Conservation (phyloP, 2,888 invertebrate genomes). For the Chrysina gloriosa region DNA sequence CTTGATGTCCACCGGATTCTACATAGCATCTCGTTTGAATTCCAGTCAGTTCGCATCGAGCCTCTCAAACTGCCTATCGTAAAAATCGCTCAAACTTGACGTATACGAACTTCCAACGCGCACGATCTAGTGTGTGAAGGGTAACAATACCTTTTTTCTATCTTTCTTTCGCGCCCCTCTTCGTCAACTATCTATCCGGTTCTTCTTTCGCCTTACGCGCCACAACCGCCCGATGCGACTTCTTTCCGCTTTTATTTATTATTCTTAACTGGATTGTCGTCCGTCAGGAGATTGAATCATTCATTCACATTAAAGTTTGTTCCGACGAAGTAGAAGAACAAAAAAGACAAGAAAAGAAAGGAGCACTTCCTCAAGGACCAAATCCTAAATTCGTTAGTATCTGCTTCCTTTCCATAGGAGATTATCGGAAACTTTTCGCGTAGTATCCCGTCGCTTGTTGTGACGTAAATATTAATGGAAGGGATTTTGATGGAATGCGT, state of each 20-base stretch:
- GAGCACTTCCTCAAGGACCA: background rate
- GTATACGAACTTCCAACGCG: too few relatives aligned
- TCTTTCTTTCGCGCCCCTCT: too few relatives aligned
- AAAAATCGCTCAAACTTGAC: too few relatives aligned
- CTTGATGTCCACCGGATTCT: too few relatives aligned
- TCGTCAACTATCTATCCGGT: too few relatives aligned
- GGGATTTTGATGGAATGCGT: too few relatives aligned
- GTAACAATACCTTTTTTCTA: too few relatives aligned
- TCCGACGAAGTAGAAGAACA: conserved; percentile 3
- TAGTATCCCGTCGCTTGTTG: background rate
- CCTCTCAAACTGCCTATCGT: too few relatives aligned
- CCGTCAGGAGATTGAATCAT: conserved; percentile 28
- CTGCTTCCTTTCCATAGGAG: conserved; percentile 15
- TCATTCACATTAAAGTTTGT: conserved; percentile 28
- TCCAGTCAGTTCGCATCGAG: too few relatives aligned
- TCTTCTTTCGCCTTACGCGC: too few relatives aligned
- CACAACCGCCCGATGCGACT: conserved; percentile 1
- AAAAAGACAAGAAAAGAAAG: background rate
- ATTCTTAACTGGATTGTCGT: conserved; percentile 27
- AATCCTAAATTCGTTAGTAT: conserved; percentile 27
- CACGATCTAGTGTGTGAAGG: too few relatives aligned
- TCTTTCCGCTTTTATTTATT: conserved; percentile 22
- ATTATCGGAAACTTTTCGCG: conserved; percentile 1
- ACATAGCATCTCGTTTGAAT: too few relatives aligned
- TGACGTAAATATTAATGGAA: conserved; percentile 9